Conservation (phyloP, 2,888 invertebrate species). For the Gerris lacustris region DNA sequence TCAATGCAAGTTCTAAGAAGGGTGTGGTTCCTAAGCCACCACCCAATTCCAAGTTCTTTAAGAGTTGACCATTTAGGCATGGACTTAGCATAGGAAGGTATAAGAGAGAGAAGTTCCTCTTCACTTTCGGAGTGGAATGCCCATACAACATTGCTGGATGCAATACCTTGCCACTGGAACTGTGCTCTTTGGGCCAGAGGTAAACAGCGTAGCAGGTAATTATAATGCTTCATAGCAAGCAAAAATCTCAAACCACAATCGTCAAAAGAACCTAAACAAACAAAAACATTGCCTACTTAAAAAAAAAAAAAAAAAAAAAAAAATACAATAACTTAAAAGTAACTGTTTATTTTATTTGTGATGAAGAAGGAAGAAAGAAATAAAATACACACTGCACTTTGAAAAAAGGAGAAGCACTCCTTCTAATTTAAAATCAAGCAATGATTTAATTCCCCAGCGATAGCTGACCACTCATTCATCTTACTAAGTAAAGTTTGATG, state of each 20-base stretch:
- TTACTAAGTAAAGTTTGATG: no score
- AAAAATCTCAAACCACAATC: conserved; percentile 94
- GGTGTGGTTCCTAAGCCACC: conserved; percentile 86
- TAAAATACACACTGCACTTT: no score
- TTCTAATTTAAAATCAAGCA: no score
- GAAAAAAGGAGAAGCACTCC: no score
- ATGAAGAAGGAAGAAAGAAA: no score
- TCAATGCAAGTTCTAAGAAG: conserved; percentile 75
- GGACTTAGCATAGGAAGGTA: conserved; percentile 76
- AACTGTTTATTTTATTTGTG: no score
- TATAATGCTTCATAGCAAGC: conserved; percentile 94
- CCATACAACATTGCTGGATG: conserved; percentile 90
- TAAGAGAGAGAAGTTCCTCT: conserved; percentile 78
- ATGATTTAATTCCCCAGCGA: no score
- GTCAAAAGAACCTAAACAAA: conserved; percentile 63
- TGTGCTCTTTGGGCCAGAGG: conserved; percentile 77
- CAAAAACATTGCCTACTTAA: background rate
- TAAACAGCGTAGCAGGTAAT: conserved; percentile 83
- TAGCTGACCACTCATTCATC: no score
- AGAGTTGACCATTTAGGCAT: conserved; percentile 81
- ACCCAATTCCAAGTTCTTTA: conserved; percentile 82
- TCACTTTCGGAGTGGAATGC: conserved; percentile 98
- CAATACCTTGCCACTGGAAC: conserved; percentile 74
- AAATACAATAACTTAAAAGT: background rate
- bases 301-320: conserved; percentile 12